A percentile compares a stretch with the other conserved stretches of the same genome.
phyloP scores from a whole-genome alignment of 2,113 vertebrate species.

The Coreoperca whiteheadi region DNA sequence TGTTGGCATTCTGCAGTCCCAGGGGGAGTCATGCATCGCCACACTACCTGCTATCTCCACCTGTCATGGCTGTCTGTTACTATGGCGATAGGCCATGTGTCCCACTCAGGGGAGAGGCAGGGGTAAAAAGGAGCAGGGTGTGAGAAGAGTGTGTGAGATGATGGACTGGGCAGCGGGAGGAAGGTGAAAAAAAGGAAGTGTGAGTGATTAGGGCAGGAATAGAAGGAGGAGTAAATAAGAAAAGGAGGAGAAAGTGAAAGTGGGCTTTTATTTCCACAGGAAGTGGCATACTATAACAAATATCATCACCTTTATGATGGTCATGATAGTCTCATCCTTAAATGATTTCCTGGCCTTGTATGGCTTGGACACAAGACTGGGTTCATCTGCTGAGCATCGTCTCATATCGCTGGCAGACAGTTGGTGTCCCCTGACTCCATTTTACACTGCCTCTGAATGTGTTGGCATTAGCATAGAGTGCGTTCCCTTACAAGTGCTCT shows the following conservation, averaged over 20 bases:
- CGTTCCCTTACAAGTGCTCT: slow-evolving; percentile 38
- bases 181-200: slow-evolving; percentile 41
- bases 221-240: not conserved
- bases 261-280: slow-evolving; percentile 12
- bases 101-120: slow-evolving; percentile 46
- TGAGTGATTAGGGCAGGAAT: slow-evolving; percentile 38
- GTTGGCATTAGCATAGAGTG: slow-evolving; percentile 45
- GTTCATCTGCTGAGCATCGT: not conserved
- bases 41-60: slow-evolving; percentile 82
- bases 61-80: slow-evolving; percentile 86
- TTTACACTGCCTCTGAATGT: slow-evolving; percentile 25
- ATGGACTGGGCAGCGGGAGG: slow-evolving; percentile 44
- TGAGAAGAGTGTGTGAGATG: slow-evolving; percentile 26
- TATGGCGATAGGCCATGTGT: slow-evolving; percentile 83
- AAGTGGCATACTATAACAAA: not conserved
- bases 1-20: slow-evolving; percentile 68
- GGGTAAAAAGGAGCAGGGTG: slow-evolving; percentile 26
- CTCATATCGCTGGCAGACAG: slow-evolving; percentile 20
- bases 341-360: not conserved
- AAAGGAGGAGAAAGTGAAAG: slow-evolving; percentile 4
- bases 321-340: no score
- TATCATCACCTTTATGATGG: not conserved
- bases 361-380: not conserved
- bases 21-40: slow-evolving; percentile 74
- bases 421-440: slow-evolving; percentile 43